Percentiles rank a stretch among this genome's conserved stretches.
phyloP scores from a whole-genome alignment of 2,113 vertebrate species.

The Actenoides hombroni region DNA sequence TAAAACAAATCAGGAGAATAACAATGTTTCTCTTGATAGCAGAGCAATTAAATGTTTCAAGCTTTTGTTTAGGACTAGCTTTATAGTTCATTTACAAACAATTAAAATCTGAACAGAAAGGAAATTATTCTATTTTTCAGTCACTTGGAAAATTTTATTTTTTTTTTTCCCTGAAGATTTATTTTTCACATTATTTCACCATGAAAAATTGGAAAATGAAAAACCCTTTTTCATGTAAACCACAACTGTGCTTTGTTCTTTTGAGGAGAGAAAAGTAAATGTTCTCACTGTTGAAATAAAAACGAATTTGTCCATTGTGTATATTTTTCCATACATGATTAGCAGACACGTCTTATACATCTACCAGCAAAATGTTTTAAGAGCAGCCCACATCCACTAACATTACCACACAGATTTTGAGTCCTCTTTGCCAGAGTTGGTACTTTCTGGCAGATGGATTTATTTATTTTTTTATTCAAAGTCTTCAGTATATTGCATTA shows the following conservation, averaged over 20 bases:
- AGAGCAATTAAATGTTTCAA: not conserved
- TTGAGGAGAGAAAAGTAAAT: not conserved
- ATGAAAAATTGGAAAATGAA: not conserved
- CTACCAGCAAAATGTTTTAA: not conserved
- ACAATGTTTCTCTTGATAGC: not conserved
- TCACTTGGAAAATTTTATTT: not conserved
- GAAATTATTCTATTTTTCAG: not conserved
- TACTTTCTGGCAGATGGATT: not conserved
- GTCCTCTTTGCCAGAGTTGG: not conserved
- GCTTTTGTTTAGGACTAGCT: not conserved
- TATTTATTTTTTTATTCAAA: not conserved
- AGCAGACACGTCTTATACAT: not conserved
- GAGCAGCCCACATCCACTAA: not conserved
- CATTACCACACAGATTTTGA: not conserved
- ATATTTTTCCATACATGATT: not conserved
- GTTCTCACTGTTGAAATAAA: not conserved
- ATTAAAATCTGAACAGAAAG: not conserved
- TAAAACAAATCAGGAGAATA: not conserved
- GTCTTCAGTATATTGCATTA: not conserved
- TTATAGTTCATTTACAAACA: not conserved
- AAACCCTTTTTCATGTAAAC: not conserved
- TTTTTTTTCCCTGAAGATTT: rapidly evolving
- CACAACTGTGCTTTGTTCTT: not conserved
- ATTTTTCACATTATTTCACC: not conserved
- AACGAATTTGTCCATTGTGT: not conserved